A percentile compares a stretch with the other conserved stretches of the same genome.
These are phyloP conservation scores for Caradrina clavipalpis DNA, from an alignment of 2,888 invertebrate species.

Conservation along the genomic window DNA sequence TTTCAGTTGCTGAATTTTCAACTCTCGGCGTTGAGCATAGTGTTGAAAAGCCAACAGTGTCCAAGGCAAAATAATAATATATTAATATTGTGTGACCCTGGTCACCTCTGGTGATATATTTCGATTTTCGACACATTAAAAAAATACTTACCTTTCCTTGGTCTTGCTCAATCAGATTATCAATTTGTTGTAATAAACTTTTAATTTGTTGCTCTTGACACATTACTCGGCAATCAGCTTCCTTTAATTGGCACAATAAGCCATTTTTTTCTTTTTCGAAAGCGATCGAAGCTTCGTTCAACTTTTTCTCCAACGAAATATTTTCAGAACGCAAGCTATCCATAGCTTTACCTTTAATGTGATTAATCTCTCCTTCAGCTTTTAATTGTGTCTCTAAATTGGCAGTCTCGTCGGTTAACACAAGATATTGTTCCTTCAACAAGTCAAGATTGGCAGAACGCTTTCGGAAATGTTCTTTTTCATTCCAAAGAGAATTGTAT, in stretches of 20 bases:
- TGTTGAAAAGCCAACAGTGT: too few species aligned
- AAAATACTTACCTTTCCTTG: conserved; percentile 68
- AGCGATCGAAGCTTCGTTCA: conserved; percentile 75
- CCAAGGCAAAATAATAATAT: too few species aligned
- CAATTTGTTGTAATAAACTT: conserved; percentile 88
- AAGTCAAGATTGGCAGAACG: conserved; percentile 82
- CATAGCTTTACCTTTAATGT: conserved; percentile 77
- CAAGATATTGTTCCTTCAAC: conserved; percentile 82
- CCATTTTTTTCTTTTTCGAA: conserved; percentile 88
- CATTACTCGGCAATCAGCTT: conserved; percentile 89
- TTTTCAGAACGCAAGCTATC: conserved; percentile 81
- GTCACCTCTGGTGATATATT: too few species aligned
- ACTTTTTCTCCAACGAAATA: conserved; percentile 77
- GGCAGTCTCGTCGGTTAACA: conserved; percentile 83
- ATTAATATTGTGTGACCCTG: too few species aligned
- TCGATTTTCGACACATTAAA: neutral
- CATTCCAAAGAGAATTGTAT: conserved; percentile 83
- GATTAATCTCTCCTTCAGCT: conserved; percentile 84
- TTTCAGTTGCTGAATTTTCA: too few species aligned
- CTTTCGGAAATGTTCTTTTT: conserved; percentile 84
- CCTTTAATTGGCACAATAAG: conserved; percentile 87
- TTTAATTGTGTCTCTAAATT: conserved; percentile 82
- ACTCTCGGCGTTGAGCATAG: too few species aligned
- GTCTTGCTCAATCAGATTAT: conserved; percentile 83
- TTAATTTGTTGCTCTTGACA: conserved; percentile 91